A percentile compares a stretch with the other conserved stretches of the same genome.
Evolutionary conservation across 1,140 invertebrate genomes (phyloP).

Genomic region (Solen grandis): DNA sequence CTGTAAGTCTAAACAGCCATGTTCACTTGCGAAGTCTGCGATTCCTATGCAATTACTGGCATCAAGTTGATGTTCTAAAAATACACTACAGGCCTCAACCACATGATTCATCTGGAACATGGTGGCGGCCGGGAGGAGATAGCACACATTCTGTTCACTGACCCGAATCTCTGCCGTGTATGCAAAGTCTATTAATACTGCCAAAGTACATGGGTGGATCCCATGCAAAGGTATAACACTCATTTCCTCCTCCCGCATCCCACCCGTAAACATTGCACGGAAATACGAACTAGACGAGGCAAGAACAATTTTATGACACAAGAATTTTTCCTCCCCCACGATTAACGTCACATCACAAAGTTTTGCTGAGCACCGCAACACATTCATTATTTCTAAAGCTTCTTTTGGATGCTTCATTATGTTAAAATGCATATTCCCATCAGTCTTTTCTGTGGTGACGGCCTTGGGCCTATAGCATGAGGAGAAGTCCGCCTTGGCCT

Average conservation of each 20-base stretch:
- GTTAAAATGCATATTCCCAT: conserved; percentile 92
- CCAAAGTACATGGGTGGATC: conserved; percentile 92
- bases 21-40: conserved; percentile 94
- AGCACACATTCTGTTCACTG: conserved; percentile 94
- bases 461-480: conserved; percentile 77
- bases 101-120: conserved; percentile 97
- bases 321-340: conserved; percentile 73
- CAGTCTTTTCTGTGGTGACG: conserved; percentile 74
- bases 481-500: conserved; percentile 53
- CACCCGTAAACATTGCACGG: conserved; percentile 97
- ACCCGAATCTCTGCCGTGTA: conserved; percentile 94
- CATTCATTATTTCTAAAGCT: conserved; percentile 92
- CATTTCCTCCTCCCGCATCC: conserved; percentile 94
- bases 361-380: conserved; percentile 93
- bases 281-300: conserved; percentile 84
- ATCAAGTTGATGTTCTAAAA: conserved; percentile 93
- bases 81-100: conserved; percentile 94
- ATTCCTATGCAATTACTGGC: conserved; percentile 97
- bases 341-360: conserved; percentile 84
- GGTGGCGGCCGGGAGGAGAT: conserved; percentile 93
- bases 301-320: conserved; percentile 79
- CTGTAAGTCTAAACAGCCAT: conserved; percentile 91
- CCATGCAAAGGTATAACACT: conserved; percentile 91
- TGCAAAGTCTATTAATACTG: conserved; percentile 92
- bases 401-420: conserved; percentile 92